Conservation (phyloP, 2,888 invertebrate genomes). For the Rotaria sp. region DNA sequence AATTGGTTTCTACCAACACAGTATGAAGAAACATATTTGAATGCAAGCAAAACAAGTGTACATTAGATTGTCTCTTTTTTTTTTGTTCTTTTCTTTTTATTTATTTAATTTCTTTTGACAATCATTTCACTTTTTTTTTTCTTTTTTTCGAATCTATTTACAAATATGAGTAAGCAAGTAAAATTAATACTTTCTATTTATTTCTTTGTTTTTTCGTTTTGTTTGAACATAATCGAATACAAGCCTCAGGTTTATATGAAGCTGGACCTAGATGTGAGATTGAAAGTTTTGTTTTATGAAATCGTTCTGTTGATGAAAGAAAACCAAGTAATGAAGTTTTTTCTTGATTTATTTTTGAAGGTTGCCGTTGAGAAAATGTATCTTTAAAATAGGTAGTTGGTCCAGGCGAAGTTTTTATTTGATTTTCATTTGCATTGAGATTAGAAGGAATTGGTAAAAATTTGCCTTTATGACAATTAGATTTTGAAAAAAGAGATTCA, state of each 20-base stretch:
- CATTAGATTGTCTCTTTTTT: neutral
- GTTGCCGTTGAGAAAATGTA: neutral
- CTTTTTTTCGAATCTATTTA: neutral
- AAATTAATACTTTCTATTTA: neutral
- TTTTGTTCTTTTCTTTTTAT: neutral
- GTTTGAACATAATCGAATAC: neutral
- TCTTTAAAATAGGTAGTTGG: neutral
- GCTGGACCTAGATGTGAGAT: neutral
- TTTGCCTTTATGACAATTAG: neutral
- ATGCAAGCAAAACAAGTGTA: neutral
- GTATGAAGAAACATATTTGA: neutral
- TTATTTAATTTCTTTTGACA: neutral
- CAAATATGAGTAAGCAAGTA: neutral
- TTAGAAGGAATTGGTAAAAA: neutral
- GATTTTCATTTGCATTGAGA: neutral
- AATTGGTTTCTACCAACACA: neutral
- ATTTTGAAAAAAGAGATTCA: neutral
- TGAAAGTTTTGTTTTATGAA: neutral
- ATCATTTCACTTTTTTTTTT: neutral
- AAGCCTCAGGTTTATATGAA: neutral
- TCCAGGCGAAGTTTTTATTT: neutral
- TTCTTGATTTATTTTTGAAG: neutral
- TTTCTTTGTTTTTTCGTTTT: neutral
- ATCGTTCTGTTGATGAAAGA: conserved; percentile 18
- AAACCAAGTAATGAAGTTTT: neutral